A percentile compares a stretch with the other conserved stretches of the same genome.
Conservation (phyloP, 2,888 invertebrate genomes). For the Panopea generosa region DNA sequence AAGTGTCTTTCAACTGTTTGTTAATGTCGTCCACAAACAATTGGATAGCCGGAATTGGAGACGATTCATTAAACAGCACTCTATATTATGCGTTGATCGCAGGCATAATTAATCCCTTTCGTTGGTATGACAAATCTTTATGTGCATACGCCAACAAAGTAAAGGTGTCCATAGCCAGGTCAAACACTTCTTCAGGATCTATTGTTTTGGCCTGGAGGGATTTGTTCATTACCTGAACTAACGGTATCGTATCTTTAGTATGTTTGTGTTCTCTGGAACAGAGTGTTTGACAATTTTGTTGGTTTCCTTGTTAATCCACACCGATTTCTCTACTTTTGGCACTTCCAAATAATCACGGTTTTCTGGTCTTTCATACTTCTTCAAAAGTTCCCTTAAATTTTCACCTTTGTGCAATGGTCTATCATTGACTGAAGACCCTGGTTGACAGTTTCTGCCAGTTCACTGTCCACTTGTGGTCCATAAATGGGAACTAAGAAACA, state of each 20-base stretch:
- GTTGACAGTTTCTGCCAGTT: slow-evolving; percentile 12
- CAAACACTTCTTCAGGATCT: too few species aligned
- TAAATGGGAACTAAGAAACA: too few species aligned
- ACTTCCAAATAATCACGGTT: slow-evolving; percentile 21
- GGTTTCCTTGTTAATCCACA: not conserved
- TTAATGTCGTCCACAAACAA: slow-evolving; percentile 14
- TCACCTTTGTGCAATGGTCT: slow-evolving; percentile 9
- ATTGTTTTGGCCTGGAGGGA: too few species aligned
- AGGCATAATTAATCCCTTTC: not conserved
- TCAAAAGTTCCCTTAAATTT: not conserved
- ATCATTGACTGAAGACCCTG: not conserved
- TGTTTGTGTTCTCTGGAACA: slow-evolving; percentile 15
- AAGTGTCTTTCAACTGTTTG: slow-evolving; percentile 13
- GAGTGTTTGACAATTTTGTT: not conserved
- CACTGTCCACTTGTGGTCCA: not conserved
- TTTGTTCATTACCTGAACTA: too few species aligned
- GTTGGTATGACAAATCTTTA: not conserved
- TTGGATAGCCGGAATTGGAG: not conserved
- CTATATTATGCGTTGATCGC: not conserved
- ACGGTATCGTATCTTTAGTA: slow-evolving; percentile 5
- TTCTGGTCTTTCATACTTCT: slow-evolving; percentile 10
- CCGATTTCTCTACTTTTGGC: too few species aligned
- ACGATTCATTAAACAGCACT: not conserved
- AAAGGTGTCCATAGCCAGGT: slow-evolving; percentile 7
- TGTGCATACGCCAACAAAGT: slow-evolving; percentile 6